Percentiles rank a stretch among this genome's conserved stretches.
Conservation (phyloP, 2,888 invertebrate species). For the Sialis fuliginosa region DNA sequence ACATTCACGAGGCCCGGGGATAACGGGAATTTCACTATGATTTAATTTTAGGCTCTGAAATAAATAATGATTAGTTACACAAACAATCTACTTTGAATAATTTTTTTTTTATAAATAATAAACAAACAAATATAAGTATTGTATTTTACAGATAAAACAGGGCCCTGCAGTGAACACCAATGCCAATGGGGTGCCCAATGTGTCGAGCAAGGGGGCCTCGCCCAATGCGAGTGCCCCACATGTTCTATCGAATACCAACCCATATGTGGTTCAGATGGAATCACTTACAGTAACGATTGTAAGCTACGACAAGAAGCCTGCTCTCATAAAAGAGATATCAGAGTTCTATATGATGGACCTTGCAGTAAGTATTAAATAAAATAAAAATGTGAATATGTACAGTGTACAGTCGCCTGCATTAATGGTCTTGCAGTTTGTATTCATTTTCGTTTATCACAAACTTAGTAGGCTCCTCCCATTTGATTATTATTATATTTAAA, state of each 20-base stretch:
- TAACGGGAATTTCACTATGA: too few relatives aligned
- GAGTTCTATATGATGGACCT: slow-evolving; percentile 61
- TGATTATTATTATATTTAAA: too few relatives aligned
- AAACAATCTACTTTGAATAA: background rate
- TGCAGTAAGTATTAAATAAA: slow-evolving; percentile 53
- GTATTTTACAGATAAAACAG: slow-evolving; percentile 35
- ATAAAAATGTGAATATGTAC: background rate
- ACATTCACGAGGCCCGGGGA: too few relatives aligned
- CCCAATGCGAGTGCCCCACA: slow-evolving; percentile 69
- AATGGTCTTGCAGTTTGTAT: too few relatives aligned
- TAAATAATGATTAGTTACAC: too few relatives aligned
- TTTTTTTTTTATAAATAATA: background rate
- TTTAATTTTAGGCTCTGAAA: too few relatives aligned
- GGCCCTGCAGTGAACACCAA: slow-evolving; percentile 46
- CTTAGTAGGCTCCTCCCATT: too few relatives aligned
- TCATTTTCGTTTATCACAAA: too few relatives aligned
- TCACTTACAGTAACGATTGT: slow-evolving; percentile 70
- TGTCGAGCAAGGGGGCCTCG: slow-evolving; percentile 43
- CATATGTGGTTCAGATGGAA: slow-evolving; percentile 69
- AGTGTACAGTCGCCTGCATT: too few relatives aligned
- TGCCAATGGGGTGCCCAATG: slow-evolving; percentile 69
- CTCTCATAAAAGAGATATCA: slow-evolving; percentile 52
- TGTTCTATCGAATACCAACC: slow-evolving; percentile 73
- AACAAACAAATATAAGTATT: slow-evolving; percentile 1
- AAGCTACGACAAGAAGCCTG: slow-evolving; percentile 66